A percentile compares a stretch with the other conserved stretches of the same genome.
Evolutionary conservation across 2,888 invertebrate genomes (phyloP).

Genomic region (Melanchra persicariae): DNA sequence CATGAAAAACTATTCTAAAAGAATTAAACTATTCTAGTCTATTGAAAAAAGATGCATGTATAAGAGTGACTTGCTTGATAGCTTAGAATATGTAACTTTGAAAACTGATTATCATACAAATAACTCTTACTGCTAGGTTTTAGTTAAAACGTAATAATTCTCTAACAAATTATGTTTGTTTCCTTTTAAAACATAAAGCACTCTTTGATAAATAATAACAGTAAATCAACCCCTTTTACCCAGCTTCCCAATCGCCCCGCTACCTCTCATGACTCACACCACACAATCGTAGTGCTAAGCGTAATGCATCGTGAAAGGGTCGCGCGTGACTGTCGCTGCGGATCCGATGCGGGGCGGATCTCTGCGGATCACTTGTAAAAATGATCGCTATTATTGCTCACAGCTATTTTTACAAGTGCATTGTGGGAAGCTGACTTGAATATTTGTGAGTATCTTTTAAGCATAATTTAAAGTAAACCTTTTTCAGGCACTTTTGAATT

Average conservation of each 20-base stretch:
- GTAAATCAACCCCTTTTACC: not conserved
- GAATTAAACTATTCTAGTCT: too few relatives aligned
- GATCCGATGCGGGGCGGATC: constrained; percentile 66
- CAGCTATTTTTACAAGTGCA: not conserved
- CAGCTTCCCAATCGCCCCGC: constrained; percentile 45
- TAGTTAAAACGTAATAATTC: not conserved
- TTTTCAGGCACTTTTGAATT: too few relatives aligned
- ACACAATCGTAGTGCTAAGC: constrained; percentile 58
- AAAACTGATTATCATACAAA: too few relatives aligned
- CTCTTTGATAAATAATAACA: too few relatives aligned
- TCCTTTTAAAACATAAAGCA: not conserved
- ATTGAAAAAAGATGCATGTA: not conserved
- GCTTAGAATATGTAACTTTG: not conserved
- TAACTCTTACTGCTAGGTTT: not conserved
- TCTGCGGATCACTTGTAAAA: constrained; percentile 59
- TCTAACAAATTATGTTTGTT: not conserved
- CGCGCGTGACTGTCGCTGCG: constrained; percentile 75
- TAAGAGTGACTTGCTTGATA: not conserved
- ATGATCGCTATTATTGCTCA: constrained; percentile 45
- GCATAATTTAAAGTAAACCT: too few relatives aligned
- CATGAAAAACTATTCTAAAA: too few relatives aligned
- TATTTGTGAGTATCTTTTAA: not conserved
- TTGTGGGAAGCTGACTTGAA: not conserved
- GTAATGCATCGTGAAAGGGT: constrained; percentile 85
- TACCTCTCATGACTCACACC: constrained; percentile 48